Evolutionary conservation across 2,113 vertebrate genomes (phyloP).

Genomic region (Myrmecophaga tridactyla): DNA sequence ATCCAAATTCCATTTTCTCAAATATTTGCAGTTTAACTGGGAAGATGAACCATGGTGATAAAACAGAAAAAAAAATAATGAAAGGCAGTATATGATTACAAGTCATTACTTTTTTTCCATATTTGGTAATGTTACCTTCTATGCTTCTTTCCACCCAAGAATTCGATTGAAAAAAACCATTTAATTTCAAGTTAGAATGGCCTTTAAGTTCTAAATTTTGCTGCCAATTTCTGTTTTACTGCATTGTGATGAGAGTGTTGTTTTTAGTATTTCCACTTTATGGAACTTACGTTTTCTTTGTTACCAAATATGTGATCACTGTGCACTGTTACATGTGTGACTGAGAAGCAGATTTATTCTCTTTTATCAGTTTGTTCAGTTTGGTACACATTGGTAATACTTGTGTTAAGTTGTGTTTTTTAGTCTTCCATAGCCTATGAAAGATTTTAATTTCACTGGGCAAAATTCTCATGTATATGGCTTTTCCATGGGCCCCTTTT

Average conservation of each 20-base stretch:
- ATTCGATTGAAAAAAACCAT: neutral
- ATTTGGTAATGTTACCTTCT: neutral
- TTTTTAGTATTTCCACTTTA: neutral
- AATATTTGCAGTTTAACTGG: neutral
- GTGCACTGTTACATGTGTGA: neutral
- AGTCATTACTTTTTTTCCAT: neutral
- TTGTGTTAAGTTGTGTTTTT: neutral
- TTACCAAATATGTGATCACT: neutral
- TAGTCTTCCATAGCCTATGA: neutral
- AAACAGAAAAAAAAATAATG: neutral
- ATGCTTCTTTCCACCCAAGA: neutral
- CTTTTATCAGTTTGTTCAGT: neutral
- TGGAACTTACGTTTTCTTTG: neutral
- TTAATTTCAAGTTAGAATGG: neutral
- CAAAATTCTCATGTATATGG: neutral
- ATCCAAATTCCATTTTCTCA: neutral
- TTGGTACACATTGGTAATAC: neutral
- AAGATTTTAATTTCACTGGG: neutral
- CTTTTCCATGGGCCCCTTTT: neutral
- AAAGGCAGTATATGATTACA: neutral
- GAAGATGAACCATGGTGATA: neutral
- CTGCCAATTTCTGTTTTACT: neutral
- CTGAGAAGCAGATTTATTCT: neutral
- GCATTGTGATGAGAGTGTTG: neutral
- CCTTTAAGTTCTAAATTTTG: neutral